These are phyloP conservation scores for Creontiades dilutus DNA, from an alignment of 2,888 invertebrate genomes.

Conservation along the genomic window DNA sequence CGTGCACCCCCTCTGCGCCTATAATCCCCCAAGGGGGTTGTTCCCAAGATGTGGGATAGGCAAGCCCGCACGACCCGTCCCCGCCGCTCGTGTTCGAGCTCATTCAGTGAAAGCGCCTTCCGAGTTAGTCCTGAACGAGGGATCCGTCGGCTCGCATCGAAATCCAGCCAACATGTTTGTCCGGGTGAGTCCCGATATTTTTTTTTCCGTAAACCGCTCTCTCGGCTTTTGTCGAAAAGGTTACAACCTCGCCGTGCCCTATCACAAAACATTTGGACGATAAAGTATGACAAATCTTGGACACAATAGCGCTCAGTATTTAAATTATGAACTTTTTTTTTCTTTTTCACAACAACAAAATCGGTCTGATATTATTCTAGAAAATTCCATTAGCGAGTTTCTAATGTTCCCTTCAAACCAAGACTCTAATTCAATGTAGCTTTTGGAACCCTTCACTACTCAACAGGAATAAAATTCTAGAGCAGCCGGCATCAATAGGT, in stretches of 20 bases:
- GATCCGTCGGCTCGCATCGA: conserved; percentile 38
- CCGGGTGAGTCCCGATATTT: conserved; percentile 49
- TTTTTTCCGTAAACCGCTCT: conserved; percentile 39
- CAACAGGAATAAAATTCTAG: too few species aligned
- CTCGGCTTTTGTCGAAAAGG: conserved; percentile 24
- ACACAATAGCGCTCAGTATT: too few species aligned
- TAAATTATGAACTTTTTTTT: too few species aligned
- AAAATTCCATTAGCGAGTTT: too few species aligned
- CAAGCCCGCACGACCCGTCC: conserved; percentile 1
- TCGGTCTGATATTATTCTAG: too few species aligned
- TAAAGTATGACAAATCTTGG: too few species aligned
- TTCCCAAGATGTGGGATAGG: neutral
- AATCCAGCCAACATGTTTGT: conserved; percentile 50
- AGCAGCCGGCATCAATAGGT: too few species aligned
- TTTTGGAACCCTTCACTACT: too few species aligned
- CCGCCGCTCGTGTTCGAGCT: neutral
- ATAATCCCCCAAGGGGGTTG: neutral
- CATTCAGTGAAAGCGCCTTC: conserved; percentile 52
- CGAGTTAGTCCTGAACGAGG: conserved; percentile 45
- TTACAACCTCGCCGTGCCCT: neutral
- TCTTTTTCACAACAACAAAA: too few species aligned
- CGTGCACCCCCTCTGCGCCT: neutral
- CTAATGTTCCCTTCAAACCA: too few species aligned
- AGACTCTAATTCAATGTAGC: too few species aligned
- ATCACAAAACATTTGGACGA: neutral